A percentile compares a stretch with the other conserved stretches of the same genome.
phyloP scores from a whole-genome alignment of 1,140 invertebrate species.

The Drosophila ironensis region DNA sequence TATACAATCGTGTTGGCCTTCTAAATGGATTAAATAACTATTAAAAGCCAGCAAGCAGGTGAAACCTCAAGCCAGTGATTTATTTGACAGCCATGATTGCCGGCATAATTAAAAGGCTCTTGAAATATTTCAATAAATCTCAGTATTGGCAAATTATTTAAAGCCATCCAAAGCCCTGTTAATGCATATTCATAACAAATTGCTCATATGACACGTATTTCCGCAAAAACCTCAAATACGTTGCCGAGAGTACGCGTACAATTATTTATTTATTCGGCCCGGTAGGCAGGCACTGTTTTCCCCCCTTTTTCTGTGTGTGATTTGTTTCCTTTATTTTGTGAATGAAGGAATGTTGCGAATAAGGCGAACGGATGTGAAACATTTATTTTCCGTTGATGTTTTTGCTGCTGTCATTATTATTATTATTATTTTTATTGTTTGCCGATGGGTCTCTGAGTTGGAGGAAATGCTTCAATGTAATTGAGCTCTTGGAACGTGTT shows the following conservation, averaged over 20 bases:
- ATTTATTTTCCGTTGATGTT: constrained; percentile 8
- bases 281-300: neutral
- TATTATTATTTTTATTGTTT: constrained; percentile 11
- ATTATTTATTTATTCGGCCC: neutral
- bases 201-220: neutral
- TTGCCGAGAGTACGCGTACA: neutral
- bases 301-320: neutral
- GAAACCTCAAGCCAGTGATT: too few species aligned
- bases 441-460: neutral
- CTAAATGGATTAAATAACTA: too few species aligned
- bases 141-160: too few species aligned
- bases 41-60: too few species aligned
- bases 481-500: constrained; percentile 19
- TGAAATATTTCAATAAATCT: too few species aligned
- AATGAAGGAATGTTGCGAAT: neutral
- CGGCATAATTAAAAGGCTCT: too few species aligned
- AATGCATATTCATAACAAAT: neutral
- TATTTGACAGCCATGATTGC: too few species aligned
- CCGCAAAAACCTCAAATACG: constrained; percentile 1
- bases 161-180: neutral
- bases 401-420: constrained; percentile 6
- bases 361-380: neutral
- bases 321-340: neutral
- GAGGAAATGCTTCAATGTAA: constrained; percentile 8
- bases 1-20: too few species aligned